phyloP scores from a whole-genome alignment of 2,113 vertebrate species.

The Serinus canaria region DNA sequence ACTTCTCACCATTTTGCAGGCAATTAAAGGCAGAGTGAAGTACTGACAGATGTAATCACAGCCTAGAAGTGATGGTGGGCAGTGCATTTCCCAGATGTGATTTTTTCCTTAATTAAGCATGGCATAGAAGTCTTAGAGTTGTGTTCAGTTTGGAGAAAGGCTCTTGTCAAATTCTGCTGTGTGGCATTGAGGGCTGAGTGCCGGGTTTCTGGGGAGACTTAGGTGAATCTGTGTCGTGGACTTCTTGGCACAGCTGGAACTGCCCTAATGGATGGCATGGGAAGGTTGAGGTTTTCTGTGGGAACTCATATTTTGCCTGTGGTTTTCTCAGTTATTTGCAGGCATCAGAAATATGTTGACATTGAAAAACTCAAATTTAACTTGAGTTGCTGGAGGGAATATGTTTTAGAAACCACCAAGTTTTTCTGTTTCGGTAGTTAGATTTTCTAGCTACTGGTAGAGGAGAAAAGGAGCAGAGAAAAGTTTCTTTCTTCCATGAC shows the following conservation, averaged over 20 bases:
- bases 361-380: background rate
- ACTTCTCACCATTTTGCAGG: background rate
- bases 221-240: fast-evolving
- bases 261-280: background rate
- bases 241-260: background rate
- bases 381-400: background rate
- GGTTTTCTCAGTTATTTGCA: background rate
- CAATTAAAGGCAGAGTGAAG: background rate
- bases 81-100: background rate
- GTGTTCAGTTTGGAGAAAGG: background rate
- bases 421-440: background rate
- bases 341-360: background rate
- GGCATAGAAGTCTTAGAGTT: background rate
- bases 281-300: background rate
- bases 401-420: background rate
- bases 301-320: background rate
- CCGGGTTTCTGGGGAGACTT: background rate
- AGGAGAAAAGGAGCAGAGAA: background rate
- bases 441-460: background rate
- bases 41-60: background rate
- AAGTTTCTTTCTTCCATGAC: background rate
- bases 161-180: background rate
- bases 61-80: background rate
- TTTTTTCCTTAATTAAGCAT: background rate
- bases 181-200: background rate